Conservation (phyloP, 2,888 invertebrate species). For the Anorthoa munda region DNA sequence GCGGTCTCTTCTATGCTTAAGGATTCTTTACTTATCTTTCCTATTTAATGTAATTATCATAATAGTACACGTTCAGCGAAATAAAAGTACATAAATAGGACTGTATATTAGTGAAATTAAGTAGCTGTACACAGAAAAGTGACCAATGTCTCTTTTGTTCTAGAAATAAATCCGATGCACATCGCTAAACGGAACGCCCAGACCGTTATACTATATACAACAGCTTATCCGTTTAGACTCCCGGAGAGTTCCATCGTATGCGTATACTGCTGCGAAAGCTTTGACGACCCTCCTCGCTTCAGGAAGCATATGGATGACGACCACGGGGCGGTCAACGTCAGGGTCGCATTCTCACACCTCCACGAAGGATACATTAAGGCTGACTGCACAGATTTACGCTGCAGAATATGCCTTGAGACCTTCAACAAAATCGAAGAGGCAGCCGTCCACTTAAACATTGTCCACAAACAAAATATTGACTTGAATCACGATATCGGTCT, state of each 20-base stretch:
- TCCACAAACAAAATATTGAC: constrained; percentile 72
- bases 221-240: constrained; percentile 83
- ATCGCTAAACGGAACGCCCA: constrained; percentile 82
- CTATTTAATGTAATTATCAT: not conserved
- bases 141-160: constrained; percentile 80
- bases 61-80: constrained; percentile 5
- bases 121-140: constrained; percentile 55
- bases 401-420: constrained; percentile 73
- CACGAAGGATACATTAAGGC: constrained; percentile 72
- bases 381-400: constrained; percentile 78
- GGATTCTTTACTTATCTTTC: constrained; percentile 1
- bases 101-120: constrained; percentile 29
- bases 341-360: constrained; percentile 68
- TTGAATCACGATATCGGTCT: constrained; percentile 75
- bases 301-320: constrained; percentile 71
- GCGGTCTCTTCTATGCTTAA: not conserved
- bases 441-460: constrained; percentile 72
- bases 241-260: constrained; percentile 80
- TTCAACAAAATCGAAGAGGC: constrained; percentile 70
- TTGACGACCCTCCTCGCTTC: constrained; percentile 70
- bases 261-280: constrained; percentile 80
- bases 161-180: constrained; percentile 81
- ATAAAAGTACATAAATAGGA: constrained; percentile 34
- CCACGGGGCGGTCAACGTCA: constrained; percentile 64
- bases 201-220: constrained; percentile 79